phyloP scores from a whole-genome alignment of 2,113 vertebrate species.

The Alosa alosa region DNA sequence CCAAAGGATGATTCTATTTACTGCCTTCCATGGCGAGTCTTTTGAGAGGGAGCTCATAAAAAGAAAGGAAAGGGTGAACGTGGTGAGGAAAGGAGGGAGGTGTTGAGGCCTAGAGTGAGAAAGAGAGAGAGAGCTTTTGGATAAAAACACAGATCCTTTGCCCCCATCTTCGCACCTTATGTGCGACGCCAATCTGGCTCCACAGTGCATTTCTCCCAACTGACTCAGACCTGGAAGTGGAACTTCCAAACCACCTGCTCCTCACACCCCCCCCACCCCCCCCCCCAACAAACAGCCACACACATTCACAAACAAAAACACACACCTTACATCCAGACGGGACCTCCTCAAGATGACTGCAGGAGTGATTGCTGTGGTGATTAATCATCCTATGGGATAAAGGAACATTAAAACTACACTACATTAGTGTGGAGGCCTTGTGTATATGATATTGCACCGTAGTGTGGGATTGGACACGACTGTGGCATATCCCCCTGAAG shows the following conservation, averaged over 20 bases:
- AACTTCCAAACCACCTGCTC: constrained; percentile 42
- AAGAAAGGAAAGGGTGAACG: neutral
- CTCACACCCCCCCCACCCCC: constrained; percentile 16
- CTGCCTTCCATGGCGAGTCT: constrained; percentile 54
- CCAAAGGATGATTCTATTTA: constrained; percentile 86
- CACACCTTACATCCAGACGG: neutral
- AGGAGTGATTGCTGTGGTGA: neutral
- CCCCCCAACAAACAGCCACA: neutral
- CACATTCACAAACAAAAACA: neutral
- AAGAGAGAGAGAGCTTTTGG: neutral
- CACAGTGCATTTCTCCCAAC: constrained; percentile 24
- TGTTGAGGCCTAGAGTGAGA: neutral
- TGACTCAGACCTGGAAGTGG: constrained; percentile 25
- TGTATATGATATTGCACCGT: neutral
- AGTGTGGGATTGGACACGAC: neutral
- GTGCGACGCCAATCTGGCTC: constrained; percentile 29
- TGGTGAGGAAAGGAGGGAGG: neutral
- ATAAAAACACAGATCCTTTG: constrained; percentile 13
- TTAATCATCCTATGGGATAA: neutral
- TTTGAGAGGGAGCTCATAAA: constrained; percentile 11
- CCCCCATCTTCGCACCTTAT: constrained; percentile 36
- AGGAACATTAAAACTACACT: neutral
- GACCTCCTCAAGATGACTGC: neutral
- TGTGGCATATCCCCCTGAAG: neutral
- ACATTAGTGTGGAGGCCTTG: neutral